Evolutionary conservation across 2,888 invertebrate genomes (phyloP), one percentile per base, ranked within the genome.

Genomic region (Ectemnius cavifrons): DNA sequence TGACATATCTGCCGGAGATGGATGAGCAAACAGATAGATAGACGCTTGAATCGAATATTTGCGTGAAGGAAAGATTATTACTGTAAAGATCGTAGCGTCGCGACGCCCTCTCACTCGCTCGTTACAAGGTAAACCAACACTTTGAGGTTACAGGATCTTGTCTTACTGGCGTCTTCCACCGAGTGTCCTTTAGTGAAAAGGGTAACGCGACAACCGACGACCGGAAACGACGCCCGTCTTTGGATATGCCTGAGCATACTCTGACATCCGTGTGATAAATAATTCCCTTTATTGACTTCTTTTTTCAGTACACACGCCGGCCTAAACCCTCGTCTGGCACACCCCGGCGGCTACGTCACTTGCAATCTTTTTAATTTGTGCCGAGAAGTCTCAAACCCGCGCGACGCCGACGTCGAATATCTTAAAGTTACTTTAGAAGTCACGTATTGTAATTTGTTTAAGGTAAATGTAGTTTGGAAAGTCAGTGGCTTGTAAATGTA

Each of bases 241-340:
- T 45, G 37, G 76, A 72, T 67, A 71, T 81, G 65, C 70, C 75
- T 64, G 69, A 59, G 61, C 62, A 62, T 75, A 23, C 70, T 65
- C 62, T 58, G 70, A 76, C 72, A 65, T 37, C 63, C 78, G 68
- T 63, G 81, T 81, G 71, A 80, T 81, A 81, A 81, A 81, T 81
- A 81, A 81, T 81, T 81, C 82, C 79, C 76, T 82, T 81, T 81
- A 81, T 81, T 81, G 76, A 72, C 58, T 74, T 64, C 57, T 70
- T 49, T 37, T 58, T 58, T 61, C 37, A 37, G 6, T 46, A 46
- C 46, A 61, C 68, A 57, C 27, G 47, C 62, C 52, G 16, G 52
- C 16, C 52, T 52, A 16, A 16, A 14, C 16, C 52, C 16, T 52
- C 52, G 52, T 16, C 52, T 11, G 52, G 6, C 52, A 2, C 14